phyloP scores from a whole-genome alignment of 1,140 invertebrate species.

The Bombus fervidus region DNA sequence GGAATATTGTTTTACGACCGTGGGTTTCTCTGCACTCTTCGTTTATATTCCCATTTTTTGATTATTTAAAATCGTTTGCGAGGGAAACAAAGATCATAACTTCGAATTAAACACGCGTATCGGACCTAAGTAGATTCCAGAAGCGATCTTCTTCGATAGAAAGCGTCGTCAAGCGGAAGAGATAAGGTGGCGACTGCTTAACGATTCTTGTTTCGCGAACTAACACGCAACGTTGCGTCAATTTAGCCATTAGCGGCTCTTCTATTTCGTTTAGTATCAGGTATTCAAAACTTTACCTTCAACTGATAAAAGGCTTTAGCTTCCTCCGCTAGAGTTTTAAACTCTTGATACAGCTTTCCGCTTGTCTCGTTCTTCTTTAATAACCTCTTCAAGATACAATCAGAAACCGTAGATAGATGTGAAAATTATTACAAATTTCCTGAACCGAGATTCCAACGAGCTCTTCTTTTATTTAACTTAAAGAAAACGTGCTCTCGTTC shows the following conservation, averaged over 20 bases:
- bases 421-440: not conserved
- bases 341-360: not conserved
- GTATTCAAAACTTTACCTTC: not conserved
- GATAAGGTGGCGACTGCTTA: slow-evolving; percentile 41
- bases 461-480: not conserved
- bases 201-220: slow-evolving; percentile 39
- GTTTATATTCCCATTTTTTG: too few species aligned
- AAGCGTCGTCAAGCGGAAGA: slow-evolving; percentile 33
- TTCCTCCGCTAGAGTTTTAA: not conserved
- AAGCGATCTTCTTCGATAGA: not conserved
- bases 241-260: slow-evolving; percentile 26
- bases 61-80: not conserved
- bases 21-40: not conserved
- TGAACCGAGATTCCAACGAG: not conserved
- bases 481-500: not conserved
- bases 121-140: not conserved
- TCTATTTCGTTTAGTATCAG: slow-evolving; percentile 19
- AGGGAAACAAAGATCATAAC: not conserved
- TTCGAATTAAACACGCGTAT: not conserved
- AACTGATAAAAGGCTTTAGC: slow-evolving; percentile 11
- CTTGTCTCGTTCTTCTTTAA: not conserved
- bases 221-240: slow-evolving; percentile 35
- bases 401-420: not conserved
- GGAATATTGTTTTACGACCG: not conserved
- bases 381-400: not conserved